A percentile compares a stretch with the other conserved stretches of the same genome.
Conservation (phyloP, 2,888 invertebrate species). For the Caenorhabditis sp. region DNA sequence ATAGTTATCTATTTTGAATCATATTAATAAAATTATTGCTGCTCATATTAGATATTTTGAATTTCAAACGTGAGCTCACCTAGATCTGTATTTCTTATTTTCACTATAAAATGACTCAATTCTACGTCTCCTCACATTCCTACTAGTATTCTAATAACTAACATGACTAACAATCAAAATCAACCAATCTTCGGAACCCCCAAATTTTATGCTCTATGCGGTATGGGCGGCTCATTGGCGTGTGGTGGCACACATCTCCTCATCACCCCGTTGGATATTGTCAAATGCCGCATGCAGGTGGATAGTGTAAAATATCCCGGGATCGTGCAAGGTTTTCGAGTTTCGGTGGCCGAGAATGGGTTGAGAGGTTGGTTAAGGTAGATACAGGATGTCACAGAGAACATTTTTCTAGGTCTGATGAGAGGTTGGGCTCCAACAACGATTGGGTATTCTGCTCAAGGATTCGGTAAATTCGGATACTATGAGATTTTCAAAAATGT, state of each 20-base stretch:
- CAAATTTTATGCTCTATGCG: slow-evolving; percentile 88
- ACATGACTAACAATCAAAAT: background rate
- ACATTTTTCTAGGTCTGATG: slow-evolving; percentile 76
- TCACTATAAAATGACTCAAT: background rate
- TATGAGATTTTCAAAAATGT: slow-evolving; percentile 90
- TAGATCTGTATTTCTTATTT: no score
- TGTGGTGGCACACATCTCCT: slow-evolving; percentile 85
- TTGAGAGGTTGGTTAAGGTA: slow-evolving; percentile 71
- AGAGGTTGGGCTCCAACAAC: slow-evolving; percentile 96
- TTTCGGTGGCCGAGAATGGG: slow-evolving; percentile 86
- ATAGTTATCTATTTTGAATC: no score
- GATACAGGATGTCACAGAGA: no score
- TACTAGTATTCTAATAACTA: no score
- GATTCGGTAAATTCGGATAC: slow-evolving; percentile 93
- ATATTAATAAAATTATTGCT: no score
- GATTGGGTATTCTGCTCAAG: slow-evolving; percentile 89
- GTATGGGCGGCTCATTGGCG: slow-evolving; percentile 84
- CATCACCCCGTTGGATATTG: slow-evolving; percentile 90
- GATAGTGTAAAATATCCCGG: slow-evolving; percentile 79
- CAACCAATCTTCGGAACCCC: slow-evolving; percentile 77
- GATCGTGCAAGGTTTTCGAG: slow-evolving; percentile 79
- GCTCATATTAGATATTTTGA: no score
- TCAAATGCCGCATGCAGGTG: slow-evolving; percentile 90
- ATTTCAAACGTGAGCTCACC: no score
- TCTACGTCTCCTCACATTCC: no score